A percentile compares a stretch with the other conserved stretches of the same genome.
Conservation (phyloP, 2,113 vertebrate species). For the Kryptolebias marmoratus region DNA sequence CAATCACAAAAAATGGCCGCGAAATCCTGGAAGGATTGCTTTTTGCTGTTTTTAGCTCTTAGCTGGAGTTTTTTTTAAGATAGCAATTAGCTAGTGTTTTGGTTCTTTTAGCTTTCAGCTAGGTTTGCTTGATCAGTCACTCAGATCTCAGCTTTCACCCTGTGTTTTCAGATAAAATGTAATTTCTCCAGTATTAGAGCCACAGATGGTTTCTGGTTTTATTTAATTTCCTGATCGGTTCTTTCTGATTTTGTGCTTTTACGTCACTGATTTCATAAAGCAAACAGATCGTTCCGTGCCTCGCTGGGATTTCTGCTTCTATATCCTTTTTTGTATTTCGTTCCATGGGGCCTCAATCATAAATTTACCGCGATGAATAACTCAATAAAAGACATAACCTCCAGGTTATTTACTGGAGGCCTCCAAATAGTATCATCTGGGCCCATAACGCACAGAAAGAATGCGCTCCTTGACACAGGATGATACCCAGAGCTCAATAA, state of each 20-base stretch:
- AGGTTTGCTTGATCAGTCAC: no score
- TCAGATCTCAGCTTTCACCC: no score
- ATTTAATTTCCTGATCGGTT: background rate
- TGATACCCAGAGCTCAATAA: constrained; percentile 77
- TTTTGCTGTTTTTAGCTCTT: no score
- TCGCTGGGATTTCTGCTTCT: constrained; percentile 11
- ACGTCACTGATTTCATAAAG: constrained; percentile 16
- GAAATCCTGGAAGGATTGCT: no score
- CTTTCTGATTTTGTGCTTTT: background rate
- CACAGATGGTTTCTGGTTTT: background rate
- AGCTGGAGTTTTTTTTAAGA: no score
- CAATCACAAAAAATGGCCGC: no score
- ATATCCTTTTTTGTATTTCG: constrained; percentile 36
- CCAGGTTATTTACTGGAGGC: constrained; percentile 77
- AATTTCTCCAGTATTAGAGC: no score
- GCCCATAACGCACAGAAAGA: constrained; percentile 71
- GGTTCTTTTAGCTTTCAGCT: no score
- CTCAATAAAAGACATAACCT: constrained; percentile 71
- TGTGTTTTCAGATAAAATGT: no score
- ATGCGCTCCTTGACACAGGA: constrained; percentile 74
- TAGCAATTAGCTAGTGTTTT: no score
- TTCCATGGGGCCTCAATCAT: constrained; percentile 46
- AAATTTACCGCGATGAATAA: constrained; percentile 66
- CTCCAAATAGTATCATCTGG: constrained; percentile 62
- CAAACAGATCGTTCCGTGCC: constrained; percentile 19